Evolutionary conservation across 1,140 invertebrate genomes (phyloP).

Genomic region (Sitodiplosis mosellana): DNA sequence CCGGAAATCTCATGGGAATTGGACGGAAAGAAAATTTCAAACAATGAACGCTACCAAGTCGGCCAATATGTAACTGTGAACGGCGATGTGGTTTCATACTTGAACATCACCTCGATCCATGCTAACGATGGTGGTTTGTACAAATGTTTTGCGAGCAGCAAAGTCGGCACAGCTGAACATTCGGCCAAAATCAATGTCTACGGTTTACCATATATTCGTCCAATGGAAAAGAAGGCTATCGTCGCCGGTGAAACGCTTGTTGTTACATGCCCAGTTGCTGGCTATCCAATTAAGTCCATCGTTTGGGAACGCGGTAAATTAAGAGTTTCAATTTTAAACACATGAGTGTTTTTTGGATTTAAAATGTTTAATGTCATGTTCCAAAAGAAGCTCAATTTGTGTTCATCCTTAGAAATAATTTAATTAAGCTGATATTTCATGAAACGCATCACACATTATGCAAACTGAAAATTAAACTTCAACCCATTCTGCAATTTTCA

Average conservation of each 20-base stretch:
- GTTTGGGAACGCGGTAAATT: constrained; percentile 68
- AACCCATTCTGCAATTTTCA: too few species aligned
- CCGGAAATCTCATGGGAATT: constrained; percentile 90
- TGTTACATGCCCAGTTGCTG: constrained; percentile 82
- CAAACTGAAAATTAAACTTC: too few species aligned
- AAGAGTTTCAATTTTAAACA: too few species aligned
- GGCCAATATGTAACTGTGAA: constrained; percentile 74
- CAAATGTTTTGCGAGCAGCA: constrained; percentile 77
- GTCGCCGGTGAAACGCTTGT: constrained; percentile 79
- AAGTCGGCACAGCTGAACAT: constrained; percentile 75
- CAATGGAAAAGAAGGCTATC: constrained; percentile 87
- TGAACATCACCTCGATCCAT: constrained; percentile 82
- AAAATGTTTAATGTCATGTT: too few species aligned
- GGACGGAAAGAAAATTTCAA: constrained; percentile 67
- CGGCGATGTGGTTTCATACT: constrained; percentile 82
- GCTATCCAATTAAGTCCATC: constrained; percentile 83
- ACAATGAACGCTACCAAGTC: constrained; percentile 55
- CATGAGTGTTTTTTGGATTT: too few species aligned
- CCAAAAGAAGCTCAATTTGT: neutral
- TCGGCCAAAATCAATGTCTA: constrained; percentile 79
- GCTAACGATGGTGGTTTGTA: constrained; percentile 88
- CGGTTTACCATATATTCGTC: constrained; percentile 71
- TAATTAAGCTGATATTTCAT: neutral
- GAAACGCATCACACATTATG: too few species aligned
- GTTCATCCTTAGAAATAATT: neutral